Conservation (phyloP, 2,888 invertebrate species). For the Patella ulyssiponensis region DNA sequence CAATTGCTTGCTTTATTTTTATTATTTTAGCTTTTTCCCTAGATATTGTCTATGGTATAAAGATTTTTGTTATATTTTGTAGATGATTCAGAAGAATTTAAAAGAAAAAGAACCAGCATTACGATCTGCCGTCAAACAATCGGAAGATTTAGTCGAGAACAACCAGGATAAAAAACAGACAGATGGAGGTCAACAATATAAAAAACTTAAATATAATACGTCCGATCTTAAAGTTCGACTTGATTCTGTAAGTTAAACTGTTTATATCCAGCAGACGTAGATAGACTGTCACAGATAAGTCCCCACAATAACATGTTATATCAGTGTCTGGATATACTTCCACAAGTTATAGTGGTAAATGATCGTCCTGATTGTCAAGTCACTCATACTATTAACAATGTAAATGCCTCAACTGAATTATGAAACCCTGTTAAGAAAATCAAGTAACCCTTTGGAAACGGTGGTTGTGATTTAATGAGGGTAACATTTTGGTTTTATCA, state of each 20-base stretch:
- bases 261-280: neutral
- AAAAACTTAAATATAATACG: constrained; percentile 65
- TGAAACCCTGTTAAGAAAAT: no score
- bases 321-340: no score
- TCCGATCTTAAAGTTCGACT: constrained; percentile 66
- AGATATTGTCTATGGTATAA: neutral
- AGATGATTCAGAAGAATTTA: constrained; percentile 59
- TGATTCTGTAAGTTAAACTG: constrained; percentile 57
- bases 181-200: constrained; percentile 64
- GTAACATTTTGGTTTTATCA: neutral
- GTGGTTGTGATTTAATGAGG: no score
- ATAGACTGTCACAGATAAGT: no score
- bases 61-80: neutral
- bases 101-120: constrained; percentile 48
- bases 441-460: no score
- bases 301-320: no score
- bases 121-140: constrained; percentile 50
- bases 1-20: neutral
- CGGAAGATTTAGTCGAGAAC: constrained; percentile 58
- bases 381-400: no score
- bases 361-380: no score
- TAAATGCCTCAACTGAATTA: no score
- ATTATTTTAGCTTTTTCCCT: neutral
- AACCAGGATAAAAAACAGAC: constrained; percentile 53
- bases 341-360: no score